A percentile compares a stretch with the other conserved stretches of the same genome.
Evolutionary conservation across 1,140 invertebrate species (phyloP).

Genomic region (Aporrectodea caliginosa): DNA sequence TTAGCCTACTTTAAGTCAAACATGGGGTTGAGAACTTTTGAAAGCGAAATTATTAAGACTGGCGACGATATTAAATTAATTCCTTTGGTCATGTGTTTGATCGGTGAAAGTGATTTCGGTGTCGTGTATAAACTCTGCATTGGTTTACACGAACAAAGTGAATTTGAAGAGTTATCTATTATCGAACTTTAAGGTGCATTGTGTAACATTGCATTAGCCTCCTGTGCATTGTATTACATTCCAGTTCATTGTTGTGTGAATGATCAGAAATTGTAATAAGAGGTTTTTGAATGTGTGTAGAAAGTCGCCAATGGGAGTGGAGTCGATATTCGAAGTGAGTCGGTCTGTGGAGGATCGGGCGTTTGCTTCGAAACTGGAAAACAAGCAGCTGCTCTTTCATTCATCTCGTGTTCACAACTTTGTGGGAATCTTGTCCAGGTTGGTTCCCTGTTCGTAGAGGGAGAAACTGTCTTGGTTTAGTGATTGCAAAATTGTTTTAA

Average conservation of each 20-base stretch:
- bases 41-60: too few species aligned
- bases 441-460: too few species aligned
- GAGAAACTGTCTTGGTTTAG: too few species aligned
- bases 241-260: background rate
- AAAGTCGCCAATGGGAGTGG: background rate
- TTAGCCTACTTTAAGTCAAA: too few species aligned
- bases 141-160: background rate
- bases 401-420: constrained; percentile 46
- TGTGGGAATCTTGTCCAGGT: constrained; percentile 54
- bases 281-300: background rate
- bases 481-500: too few species aligned
- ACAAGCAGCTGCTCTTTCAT: constrained; percentile 45
- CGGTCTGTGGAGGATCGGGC: constrained; percentile 34
- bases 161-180: background rate
- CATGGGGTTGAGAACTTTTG: too few species aligned
- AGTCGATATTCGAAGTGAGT: background rate
- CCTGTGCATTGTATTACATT: background rate
- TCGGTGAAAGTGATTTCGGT: too few species aligned
- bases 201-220: background rate
- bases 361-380: constrained; percentile 5
- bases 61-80: too few species aligned
- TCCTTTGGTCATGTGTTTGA: too few species aligned
- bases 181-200: too few species aligned
- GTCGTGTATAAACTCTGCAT: too few species aligned
- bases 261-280: background rate